These are phyloP conservation scores for Muntiacus muntjak DNA, from an alignment of 2,113 vertebrate species.

Conservation along the genomic window DNA sequence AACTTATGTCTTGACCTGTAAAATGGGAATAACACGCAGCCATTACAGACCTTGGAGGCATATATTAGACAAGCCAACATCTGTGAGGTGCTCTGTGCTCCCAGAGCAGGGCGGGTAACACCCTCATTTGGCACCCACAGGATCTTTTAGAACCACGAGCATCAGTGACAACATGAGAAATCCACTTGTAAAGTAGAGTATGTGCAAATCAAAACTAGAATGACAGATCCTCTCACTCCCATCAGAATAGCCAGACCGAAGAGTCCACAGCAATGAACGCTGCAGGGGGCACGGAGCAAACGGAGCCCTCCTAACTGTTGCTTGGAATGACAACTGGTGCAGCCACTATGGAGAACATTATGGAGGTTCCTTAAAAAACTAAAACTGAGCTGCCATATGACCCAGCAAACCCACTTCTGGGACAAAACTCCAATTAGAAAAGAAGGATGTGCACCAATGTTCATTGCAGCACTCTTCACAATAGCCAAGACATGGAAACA, in stretches of 20 bases:
- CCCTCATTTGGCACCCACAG: accelerated
- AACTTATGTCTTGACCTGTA: background rate
- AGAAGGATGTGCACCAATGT: background rate
- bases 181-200: background rate
- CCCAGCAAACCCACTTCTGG: background rate
- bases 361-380: background rate
- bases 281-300: background rate
- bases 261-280: background rate
- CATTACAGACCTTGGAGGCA: background rate
- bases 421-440: background rate
- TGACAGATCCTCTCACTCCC: background rate
- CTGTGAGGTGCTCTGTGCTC: background rate
- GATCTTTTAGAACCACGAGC: background rate
- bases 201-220: background rate
- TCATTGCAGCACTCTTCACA: background rate
- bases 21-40: background rate
- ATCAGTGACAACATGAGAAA: background rate
- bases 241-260: background rate
- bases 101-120: background rate
- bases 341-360: background rate
- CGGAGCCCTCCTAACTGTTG: background rate
- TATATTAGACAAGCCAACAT: accelerated
- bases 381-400: background rate
- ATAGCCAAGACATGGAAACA: background rate
- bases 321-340: accelerated